Conservation (phyloP, 2,113 vertebrate species). For the Harpagus bidentatus region DNA sequence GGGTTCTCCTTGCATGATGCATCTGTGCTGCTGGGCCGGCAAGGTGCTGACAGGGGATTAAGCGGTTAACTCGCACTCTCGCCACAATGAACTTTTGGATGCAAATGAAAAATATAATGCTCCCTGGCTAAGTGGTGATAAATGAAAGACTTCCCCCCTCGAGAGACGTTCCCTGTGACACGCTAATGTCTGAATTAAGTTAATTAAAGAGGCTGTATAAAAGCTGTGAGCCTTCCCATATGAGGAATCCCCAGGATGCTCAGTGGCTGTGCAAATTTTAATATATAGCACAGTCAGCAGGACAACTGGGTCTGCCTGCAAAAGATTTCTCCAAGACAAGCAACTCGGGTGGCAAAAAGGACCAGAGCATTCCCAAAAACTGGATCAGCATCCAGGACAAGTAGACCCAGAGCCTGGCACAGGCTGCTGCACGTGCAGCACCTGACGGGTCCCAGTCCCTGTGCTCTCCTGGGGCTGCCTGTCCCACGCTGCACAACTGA, state of each 20-base stretch:
- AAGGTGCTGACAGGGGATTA: background rate
- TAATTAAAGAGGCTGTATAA: constrained; percentile 58
- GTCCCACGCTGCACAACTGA: background rate
- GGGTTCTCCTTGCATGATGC: fast-evolving
- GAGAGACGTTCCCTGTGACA: constrained; percentile 33
- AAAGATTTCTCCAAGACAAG: background rate
- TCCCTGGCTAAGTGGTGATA: constrained; percentile 42
- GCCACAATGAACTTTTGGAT: background rate
- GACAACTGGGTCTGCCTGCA: background rate
- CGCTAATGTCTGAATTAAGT: constrained; percentile 58
- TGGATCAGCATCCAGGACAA: background rate
- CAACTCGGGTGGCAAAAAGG: background rate
- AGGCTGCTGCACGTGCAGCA: background rate
- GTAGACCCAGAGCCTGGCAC: fast-evolving
- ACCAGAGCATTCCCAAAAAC: background rate
- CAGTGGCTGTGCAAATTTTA: background rate
- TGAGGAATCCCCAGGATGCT: constrained; percentile 23
- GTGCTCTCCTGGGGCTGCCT: fast-evolving
- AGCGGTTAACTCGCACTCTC: background rate
- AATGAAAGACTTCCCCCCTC: constrained; percentile 31
- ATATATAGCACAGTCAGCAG: constrained; percentile 36
- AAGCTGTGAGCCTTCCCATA: constrained; percentile 16
- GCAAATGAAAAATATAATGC: constrained; percentile 6
- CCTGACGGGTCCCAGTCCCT: background rate
- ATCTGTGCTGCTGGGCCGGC: background rate